Base-by-base conservation (phyloP, 2,113 vertebrate genomes). In the Phoxinus phoxinus region DNA sequence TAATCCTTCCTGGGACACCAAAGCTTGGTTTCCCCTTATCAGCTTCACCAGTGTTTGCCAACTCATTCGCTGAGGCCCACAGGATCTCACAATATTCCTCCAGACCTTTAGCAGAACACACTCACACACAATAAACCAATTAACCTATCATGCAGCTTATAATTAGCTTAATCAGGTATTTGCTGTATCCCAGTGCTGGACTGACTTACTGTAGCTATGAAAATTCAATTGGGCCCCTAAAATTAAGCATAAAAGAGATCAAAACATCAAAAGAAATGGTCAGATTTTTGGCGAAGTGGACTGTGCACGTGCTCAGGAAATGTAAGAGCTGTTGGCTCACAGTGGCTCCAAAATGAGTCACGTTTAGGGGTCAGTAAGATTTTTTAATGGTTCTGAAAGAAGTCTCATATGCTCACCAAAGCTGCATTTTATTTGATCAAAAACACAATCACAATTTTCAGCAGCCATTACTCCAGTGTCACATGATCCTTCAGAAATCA, bases 31-130 rank as follows among this genome's bases (percentile, higher is more conserved):
- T 15, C 32, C n/a, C 75, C 53, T 78, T 59, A 58, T 58, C 53
- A 78, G 76, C 76, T n/a, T 58, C 23, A n/a, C 12, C 23, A 79
- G 19, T n/a, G 11, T 79, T 79, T 79, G 53, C 76, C 21, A 79
- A 59, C 23, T 75, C 44, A 48, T 41, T 72, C 37, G 1, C 48
- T 2, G 74, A 56, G 51, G 11, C 48, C 76, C 76, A 78, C 10
- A 78, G 53, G 51, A 78, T 59, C 30, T 78, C 30, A 35, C 21
- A 41, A 79, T 79, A 23, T 79, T 79, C 32, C 76, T 59, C 32
- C 23, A 79, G 23, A 79, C 30, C 21, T 59, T 19, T 21, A 79
- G 23, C 10, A 35, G 56, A 35, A 59, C 51, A 58, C 15, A 4
- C 13, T 25, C 12, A 69, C 65, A 69, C 73, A 75, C 25, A 53